Evolutionary conservation across 2,113 vertebrate genomes (phyloP), one percentile per base, ranked within the genome.

Genomic region (Rhombomys opimus): DNA sequence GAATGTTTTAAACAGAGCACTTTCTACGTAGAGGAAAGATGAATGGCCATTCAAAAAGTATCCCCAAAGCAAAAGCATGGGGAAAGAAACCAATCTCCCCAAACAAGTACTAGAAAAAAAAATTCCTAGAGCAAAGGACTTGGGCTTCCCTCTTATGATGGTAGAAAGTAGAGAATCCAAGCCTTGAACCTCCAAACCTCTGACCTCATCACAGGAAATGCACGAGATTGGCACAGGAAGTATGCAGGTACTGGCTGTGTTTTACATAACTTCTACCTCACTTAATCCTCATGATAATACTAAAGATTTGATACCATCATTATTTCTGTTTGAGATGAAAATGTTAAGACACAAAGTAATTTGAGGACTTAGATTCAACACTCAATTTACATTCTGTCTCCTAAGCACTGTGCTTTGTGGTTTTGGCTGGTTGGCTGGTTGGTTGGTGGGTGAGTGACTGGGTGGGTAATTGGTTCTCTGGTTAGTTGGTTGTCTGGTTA

Each of bases 1-100:
- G 41, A 80, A 73, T 92, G 87, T 86, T 82, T 86, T 38, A 59
- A 95, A 94, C 70, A 50, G 89, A 78, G 84, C 92, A 81, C 70
- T 46, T 11, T 76, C 38, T 46, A 76, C 14, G 63, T 88, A 96
- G 59, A 96, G 23, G 59, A 91, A 93, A 52, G 85, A 73, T 50
- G 41, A 2, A 46, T 46, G 46, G 46, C 35, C n/a, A 68, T 81
- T 94, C 72, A 88, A 76, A 92, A 41, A 52, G 7, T 61, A 94
- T 88, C 27, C 4, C 82, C 77, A 96, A 81, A 52, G 27, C 54
- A 20, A 88, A 96, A 52, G 38, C 50, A 61, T 32, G 25, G n/a
- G 17, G 38, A 54, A 87, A 95, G 88, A 93, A 70, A 86, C 2
- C 30, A 11, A 72, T 23, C 4, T 14, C 38, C 1, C 13, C 0